Evolutionary conservation across 2,888 invertebrate species (phyloP), one percentile per base, ranked within the genome.

Genomic region (Idaea dimidiata): DNA sequence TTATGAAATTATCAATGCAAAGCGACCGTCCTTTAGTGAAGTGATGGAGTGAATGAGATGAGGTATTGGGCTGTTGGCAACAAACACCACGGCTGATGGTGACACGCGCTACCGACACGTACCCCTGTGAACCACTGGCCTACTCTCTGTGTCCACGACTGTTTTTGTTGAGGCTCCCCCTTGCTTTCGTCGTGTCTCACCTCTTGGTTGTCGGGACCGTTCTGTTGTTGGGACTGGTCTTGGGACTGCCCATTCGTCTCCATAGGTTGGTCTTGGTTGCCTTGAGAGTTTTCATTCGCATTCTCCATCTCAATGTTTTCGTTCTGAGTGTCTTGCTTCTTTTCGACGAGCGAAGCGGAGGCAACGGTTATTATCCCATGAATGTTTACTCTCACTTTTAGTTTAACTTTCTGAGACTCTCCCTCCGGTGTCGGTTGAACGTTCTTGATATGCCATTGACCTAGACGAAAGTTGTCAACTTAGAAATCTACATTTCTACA

Each of bases 341-440:
- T 96, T 79, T 97, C 97, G 55, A 96, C 94, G 62, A 98, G 91
- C 0, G 97, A 95, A 5, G 99, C 99, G 61, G 96, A 96, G 14
- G 96, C 95, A 24, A 99, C 95, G 14, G 95, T 94, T 80, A 99
- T 96, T 66, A 99, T 96, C 60, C 99, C 99, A 85, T 99, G 97
- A 59, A 97, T 94, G 92, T 99, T 99, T 62, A 99, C 94, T 74
- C 99, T 95, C 6, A 98, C 97, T 93, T 99, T 99, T 5, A 99
- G 96, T 90, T 99, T 99, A 0, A 99, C 96, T 88, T 98, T 99
- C 69, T 97, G 96, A n/a, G 96, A 95, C 78, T 98, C 98, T 33
- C 98, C 98, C 68, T 97, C 97, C 0, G 96, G 88, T 32, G 96
- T 96, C 5, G 99, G 97, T 74, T 96, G 96, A 6, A 99, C 95